Base-by-base conservation (phyloP, 2,888 invertebrate genomes). In the Aphodius sticticus region DNA sequence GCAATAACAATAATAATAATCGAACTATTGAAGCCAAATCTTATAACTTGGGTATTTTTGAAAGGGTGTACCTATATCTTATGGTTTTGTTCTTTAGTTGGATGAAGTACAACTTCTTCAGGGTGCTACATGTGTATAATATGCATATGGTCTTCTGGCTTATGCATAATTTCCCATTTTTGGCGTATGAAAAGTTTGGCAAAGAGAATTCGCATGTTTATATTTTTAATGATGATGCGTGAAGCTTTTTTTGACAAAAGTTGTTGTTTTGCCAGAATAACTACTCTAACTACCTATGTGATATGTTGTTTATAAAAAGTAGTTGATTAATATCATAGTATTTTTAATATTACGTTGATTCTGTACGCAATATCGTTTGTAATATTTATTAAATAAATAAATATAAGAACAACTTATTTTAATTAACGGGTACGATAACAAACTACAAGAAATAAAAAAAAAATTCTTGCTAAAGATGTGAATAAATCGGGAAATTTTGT, bases 131-230 rank as follows among this genome's bases (percentile, higher is more conserved):
- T 77, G 95, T 95, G 86, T 86, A 89, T 35, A 90, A 92, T 76
- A 92, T 93, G 86, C 89, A 90, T 84, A 85, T 93, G 1, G 90
- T 92, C 16, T 86, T 95, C 16, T 91, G 92, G 82, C 86, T 95
- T 0, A 93, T 94, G 87, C 92, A 92, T 83, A 91, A 93, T 78
- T 93, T 92, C 84, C 96, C 96, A 0, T 93, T 93, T 83, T 84
- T 95, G 71, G 94, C 94, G 0, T 93, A 93, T 87, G 91, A 77
- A 69, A 79, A 75, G 69, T 79, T 77, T 75, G 74, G 76, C 6
- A 79, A 79, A 35, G 38, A 71, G 3, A 75, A 79, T 77, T 79
- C 76, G 36, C 71, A 26, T 16, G 70, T 76, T 79, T 16, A 72
- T 6, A 70, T 74, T 26, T 74, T 74, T 74, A 7, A 74, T 74